phyloP scores from a whole-genome alignment of 2,113 vertebrate species.

The Girardinichthys multiradiatus region DNA sequence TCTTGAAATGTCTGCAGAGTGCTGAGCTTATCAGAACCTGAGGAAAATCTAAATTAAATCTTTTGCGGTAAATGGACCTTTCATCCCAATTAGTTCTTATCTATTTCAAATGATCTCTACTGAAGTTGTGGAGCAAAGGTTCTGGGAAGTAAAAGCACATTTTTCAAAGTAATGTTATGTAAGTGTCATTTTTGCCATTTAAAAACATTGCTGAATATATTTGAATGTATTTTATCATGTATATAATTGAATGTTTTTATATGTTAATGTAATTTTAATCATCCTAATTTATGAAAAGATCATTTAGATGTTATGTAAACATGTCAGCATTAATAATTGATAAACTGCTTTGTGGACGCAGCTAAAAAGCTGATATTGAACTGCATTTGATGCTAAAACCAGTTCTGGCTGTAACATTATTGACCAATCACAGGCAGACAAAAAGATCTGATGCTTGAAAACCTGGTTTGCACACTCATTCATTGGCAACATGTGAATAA shows the following conservation, averaged over 20 bases:
- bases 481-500: neutral
- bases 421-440: neutral
- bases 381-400: conserved; percentile 2
- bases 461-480: neutral
- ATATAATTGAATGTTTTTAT: no score
- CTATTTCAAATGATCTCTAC: conserved; percentile 47
- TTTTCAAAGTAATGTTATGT: conserved; percentile 43
- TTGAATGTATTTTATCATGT: no score
- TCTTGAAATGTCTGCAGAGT: conserved; percentile 61
- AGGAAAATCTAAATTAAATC: conserved; percentile 79
- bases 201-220: neutral
- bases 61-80: conserved; percentile 61
- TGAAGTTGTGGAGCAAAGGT: conserved; percentile 54
- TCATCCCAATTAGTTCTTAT: conserved; percentile 58
- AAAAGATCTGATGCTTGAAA: conserved; percentile 1
- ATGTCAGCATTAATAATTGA: conserved; percentile 6
- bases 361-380: neutral
- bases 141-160: conserved; percentile 56
- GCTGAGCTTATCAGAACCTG: conserved; percentile 65
- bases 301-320: conserved; percentile 21
- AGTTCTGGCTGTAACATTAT: neutral
- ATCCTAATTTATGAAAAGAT: conserved; percentile 10
- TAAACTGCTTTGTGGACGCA: conserved; percentile 10
- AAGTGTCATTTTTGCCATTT: conserved; percentile 17
- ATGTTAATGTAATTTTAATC: neutral